Evolutionary conservation across 2,888 invertebrate species (phyloP).

Genomic region (Heteromyza rotundicornis): DNA sequence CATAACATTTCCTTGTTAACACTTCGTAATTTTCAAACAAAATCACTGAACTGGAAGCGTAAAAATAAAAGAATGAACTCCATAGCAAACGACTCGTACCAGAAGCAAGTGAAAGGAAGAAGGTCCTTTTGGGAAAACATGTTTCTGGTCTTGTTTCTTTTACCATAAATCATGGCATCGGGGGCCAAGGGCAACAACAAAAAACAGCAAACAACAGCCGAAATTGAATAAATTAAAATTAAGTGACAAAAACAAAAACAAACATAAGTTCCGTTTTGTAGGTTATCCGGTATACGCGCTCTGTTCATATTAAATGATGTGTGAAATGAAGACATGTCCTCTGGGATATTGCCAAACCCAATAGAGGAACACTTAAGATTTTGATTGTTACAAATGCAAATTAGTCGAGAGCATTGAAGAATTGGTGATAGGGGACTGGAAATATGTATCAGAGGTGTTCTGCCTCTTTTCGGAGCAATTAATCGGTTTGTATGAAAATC

Average conservation of each 20-base stretch:
- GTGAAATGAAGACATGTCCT: conserved; percentile 56
- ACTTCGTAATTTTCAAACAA: conserved; percentile 50
- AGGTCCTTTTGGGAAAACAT: conserved; percentile 27
- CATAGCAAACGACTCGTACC: background rate
- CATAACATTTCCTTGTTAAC: conserved; percentile 50
- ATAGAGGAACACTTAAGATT: no score
- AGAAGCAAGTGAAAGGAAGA: conserved; percentile 40
- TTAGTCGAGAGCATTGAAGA: no score
- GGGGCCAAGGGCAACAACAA: background rate
- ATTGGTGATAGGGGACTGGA: no score
- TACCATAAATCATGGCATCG: conserved; percentile 41
- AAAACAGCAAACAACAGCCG: background rate
- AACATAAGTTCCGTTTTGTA: background rate
- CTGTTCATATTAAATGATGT: conserved; percentile 58
- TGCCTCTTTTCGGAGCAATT: no score
- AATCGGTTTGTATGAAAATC: no score
- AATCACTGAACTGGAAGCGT: conserved; percentile 48
- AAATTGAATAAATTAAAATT: conserved; percentile 45
- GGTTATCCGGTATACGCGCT: conserved; percentile 27
- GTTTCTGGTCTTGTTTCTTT: background rate
- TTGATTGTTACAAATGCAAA: no score
- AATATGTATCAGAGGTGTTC: no score
- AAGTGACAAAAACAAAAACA: conserved; percentile 49
- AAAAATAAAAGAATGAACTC: conserved; percentile 7
- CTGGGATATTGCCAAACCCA: conserved; percentile 41